These are phyloP conservation scores for Branchinecta lynchi DNA, from an alignment of 1,140 invertebrate genomes.

Conservation along the genomic window DNA sequence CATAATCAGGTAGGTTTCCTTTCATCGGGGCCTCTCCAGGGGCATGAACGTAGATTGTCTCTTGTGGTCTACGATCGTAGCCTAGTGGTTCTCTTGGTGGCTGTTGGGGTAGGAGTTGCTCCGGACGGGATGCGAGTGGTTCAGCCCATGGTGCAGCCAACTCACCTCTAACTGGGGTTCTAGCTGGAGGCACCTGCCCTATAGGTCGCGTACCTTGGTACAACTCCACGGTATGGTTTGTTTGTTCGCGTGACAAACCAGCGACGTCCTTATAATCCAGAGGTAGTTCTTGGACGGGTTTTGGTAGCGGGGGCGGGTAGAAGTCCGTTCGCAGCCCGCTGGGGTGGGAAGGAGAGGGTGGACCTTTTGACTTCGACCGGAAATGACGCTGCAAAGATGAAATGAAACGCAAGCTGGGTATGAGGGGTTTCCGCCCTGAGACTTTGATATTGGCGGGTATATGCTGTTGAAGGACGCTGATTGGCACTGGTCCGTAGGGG, in stretches of 20 bases:
- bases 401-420: neutral
- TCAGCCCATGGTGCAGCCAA: no score
- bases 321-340: neutral
- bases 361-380: neutral
- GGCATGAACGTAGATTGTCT: neutral
- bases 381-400: neutral
- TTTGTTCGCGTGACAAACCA: no score
- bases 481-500: constrained; percentile 19
- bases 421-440: neutral
- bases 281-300: neutral
- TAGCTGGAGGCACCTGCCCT: no score
- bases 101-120: no score
- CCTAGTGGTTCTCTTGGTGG: no score
- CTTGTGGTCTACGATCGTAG: neutral
- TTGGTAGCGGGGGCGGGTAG: neutral
- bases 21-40: neutral
- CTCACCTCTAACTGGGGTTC: no score
- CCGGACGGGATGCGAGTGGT: no score
- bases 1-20: no score
- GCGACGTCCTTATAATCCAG: neutral
- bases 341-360: neutral
- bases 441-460: constrained; percentile 21
- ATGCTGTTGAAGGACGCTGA: constrained; percentile 19
- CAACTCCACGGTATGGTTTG: no score
- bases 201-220: no score